Evolutionary conservation across 64 coral and sea anemone genomes (phyloP).

Genomic region (Orbicella faveolata): DNA sequence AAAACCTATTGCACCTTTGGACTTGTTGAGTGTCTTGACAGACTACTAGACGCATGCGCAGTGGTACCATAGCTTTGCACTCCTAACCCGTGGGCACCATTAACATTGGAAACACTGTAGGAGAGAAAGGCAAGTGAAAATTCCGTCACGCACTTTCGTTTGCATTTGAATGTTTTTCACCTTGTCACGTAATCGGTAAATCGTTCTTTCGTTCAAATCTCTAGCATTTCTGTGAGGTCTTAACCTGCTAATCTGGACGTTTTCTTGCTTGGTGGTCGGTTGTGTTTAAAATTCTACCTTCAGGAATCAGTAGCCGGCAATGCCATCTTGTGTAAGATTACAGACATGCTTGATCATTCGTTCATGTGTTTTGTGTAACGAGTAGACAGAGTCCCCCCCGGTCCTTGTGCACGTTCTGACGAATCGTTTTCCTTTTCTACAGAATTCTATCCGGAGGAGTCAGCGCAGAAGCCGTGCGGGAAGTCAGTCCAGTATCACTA

Average conservation of each 20-base stretch:
- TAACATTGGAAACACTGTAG: constrained; percentile 29
- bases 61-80: constrained; percentile 40
- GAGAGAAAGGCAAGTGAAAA: constrained; percentile 36
- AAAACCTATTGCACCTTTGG: constrained; percentile 24
- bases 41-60: constrained; percentile 40
- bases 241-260: not conserved
- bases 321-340: no score
- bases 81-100: constrained; percentile 22
- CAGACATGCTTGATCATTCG: no score
- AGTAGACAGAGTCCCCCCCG: not conserved
- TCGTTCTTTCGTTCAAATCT: not conserved
- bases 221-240: not conserved
- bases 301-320: not conserved
- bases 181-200: not conserved
- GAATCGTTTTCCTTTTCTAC: not conserved
- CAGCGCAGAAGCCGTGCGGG: constrained; percentile 26
- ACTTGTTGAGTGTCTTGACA: constrained; percentile 42
- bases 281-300: not conserved
- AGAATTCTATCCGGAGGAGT: constrained; percentile 13
- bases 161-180: not conserved
- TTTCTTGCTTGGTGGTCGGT: not conserved
- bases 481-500: constrained; percentile 45
- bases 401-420: not conserved
- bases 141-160: not conserved
- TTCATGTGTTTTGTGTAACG: not conserved